Percentiles rank a stretch among this genome's conserved stretches.
These are phyloP conservation scores for Tanaodytes sp. DNA, from an alignment of 2,888 invertebrate genomes.

Conservation along the genomic window DNA sequence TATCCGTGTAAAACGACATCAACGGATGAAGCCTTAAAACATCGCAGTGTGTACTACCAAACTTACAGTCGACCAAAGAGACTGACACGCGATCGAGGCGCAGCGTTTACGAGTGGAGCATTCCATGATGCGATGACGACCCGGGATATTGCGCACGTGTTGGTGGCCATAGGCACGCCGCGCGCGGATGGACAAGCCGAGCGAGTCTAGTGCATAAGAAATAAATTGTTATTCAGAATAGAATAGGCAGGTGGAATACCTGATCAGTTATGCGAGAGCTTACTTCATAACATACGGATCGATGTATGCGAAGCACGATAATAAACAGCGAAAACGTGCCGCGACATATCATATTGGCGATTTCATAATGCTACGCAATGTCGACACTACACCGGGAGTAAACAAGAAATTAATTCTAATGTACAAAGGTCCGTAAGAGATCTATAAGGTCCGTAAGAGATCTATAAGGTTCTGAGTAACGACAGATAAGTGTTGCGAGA, in stretches of 20 bases:
- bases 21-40: background rate
- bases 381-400: background rate
- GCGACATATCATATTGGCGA: background rate
- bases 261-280: background rate
- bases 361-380: background rate
- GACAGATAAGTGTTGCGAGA: conserved; percentile 6
- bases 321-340: background rate
- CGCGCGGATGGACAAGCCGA: background rate
- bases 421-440: background rate
- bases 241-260: background rate
- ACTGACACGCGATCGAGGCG: background rate
- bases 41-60: background rate
- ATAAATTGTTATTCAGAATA: too few species aligned
- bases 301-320: background rate
- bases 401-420: background rate
- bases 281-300: background rate
- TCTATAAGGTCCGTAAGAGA: too few species aligned
- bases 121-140: background rate
- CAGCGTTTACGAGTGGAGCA: background rate
- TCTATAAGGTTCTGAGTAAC: conserved; percentile 1
- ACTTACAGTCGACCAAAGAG: background rate
- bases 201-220: too few species aligned
- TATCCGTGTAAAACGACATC: background rate
- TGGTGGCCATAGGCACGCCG: background rate
- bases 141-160: background rate